Evolutionary conservation across 2,888 invertebrate genomes (phyloP).

Genomic region (Sesia bembeciformis): DNA sequence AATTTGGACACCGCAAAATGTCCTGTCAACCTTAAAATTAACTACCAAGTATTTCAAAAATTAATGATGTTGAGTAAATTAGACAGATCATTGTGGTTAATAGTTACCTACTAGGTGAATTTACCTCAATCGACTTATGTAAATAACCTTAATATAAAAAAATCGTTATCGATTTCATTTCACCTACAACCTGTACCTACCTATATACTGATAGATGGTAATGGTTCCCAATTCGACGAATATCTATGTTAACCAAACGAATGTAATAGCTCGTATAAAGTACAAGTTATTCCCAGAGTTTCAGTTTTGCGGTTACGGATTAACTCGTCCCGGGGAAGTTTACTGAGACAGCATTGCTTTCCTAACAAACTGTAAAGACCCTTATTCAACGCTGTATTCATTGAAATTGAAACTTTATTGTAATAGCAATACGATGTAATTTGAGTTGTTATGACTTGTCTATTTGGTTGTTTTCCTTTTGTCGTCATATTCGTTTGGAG

Average conservation of each 20-base stretch:
- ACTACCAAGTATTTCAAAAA: too few species aligned
- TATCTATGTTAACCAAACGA: constrained; percentile 1
- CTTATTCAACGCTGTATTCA: not conserved
- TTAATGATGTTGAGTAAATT: too few species aligned
- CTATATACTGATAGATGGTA: constrained; percentile 1
- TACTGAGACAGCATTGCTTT: constrained; percentile 40
- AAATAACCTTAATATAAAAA: too few species aligned
- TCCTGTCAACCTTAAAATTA: too few species aligned
- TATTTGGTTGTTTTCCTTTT: constrained; percentile 15
- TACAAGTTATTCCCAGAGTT: constrained; percentile 48
- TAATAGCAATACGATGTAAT: constrained; percentile 12
- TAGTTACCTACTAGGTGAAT: too few species aligned
- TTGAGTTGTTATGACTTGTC: constrained; percentile 8
- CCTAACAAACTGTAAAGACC: constrained; percentile 11
- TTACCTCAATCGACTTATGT: too few species aligned
- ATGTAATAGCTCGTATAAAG: constrained; percentile 10
- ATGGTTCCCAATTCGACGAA: constrained; percentile 6
- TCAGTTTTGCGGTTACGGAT: constrained; percentile 56
- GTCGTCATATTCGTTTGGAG: constrained; percentile 30
- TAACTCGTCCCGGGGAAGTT: constrained; percentile 45
- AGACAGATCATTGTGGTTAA: too few species aligned
- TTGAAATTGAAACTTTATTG: constrained; percentile 16
- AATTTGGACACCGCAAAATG: too few species aligned
- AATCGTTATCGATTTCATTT: not conserved
- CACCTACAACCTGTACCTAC: not conserved